phyloP scores from a whole-genome alignment of 1,140 invertebrate genomes.

The Drosophila triauraria region DNA sequence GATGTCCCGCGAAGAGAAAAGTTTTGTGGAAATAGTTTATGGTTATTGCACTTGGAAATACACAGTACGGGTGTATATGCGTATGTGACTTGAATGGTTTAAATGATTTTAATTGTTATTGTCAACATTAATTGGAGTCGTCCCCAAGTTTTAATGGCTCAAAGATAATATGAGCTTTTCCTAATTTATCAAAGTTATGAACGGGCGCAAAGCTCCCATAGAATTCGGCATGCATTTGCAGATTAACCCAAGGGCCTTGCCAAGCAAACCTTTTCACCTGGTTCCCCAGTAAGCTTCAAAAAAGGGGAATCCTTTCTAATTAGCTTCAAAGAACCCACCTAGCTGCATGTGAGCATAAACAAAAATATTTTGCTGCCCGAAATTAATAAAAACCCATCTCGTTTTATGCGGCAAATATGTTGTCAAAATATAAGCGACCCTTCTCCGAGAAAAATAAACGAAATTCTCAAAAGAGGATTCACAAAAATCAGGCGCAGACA shows the following conservation, averaged over 20 bases:
- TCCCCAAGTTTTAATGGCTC: constrained; percentile 30
- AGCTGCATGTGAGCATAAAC: constrained; percentile 16
- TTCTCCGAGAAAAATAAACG: constrained; percentile 7
- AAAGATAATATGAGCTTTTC: constrained; percentile 20
- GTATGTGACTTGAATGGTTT: constrained; percentile 48
- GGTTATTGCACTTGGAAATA: constrained; percentile 63
- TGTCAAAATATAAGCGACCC: constrained; percentile 24
- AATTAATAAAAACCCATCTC: constrained; percentile 77
- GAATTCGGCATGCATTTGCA: constrained; percentile 4
- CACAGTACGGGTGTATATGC: constrained; percentile 4
- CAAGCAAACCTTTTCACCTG: constrained; percentile 12
- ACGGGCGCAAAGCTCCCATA: not conserved
- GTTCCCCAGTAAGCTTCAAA: constrained; percentile 6
- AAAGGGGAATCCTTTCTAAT: constrained; percentile 39
- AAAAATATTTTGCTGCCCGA: constrained; percentile 40
- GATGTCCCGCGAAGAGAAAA: constrained; percentile 62
- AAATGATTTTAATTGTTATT: constrained; percentile 80
- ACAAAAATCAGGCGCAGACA: constrained; percentile 52
- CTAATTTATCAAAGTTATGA: constrained; percentile 14
- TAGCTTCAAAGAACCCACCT: constrained; percentile 44
- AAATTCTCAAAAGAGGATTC: constrained; percentile 31
- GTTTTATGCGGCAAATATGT: constrained; percentile 71
- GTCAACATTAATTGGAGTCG: constrained; percentile 65
- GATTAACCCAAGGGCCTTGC: not conserved
- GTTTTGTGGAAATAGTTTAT: constrained; percentile 81